A percentile compares a stretch with the other conserved stretches of the same genome.
Conservation (phyloP, 2,888 invertebrate species). For the Netelia inedita region DNA sequence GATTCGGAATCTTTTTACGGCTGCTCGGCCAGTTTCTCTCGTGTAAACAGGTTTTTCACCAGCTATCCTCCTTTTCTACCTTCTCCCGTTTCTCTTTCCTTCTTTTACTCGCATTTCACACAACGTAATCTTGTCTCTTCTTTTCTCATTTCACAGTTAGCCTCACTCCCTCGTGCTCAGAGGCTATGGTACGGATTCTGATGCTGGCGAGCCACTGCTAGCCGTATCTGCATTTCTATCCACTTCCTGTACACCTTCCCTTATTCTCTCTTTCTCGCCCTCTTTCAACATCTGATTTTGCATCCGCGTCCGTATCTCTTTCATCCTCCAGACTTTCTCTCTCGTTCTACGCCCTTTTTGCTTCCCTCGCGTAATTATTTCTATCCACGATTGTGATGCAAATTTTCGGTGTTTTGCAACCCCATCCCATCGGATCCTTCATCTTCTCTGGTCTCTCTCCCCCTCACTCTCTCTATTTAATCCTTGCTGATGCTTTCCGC, state of each 20-base stretch:
- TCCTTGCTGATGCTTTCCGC: conserved; percentile 39
- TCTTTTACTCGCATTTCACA: conserved; percentile 47
- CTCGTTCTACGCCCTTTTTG: conserved; percentile 72
- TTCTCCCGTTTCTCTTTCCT: conserved; percentile 30
- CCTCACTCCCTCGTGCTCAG: conserved; percentile 34
- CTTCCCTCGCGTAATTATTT: conserved; percentile 84
- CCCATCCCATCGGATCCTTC: conserved; percentile 66
- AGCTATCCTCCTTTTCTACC: conserved; percentile 51
- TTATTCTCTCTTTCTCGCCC: conserved; percentile 44
- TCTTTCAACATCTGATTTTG: conserved; percentile 76
- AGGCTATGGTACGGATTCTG: conserved; percentile 39
- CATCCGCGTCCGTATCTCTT: conserved; percentile 71
- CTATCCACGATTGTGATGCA: conserved; percentile 85
- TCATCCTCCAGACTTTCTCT: conserved; percentile 66
- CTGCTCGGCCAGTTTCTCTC: conserved; percentile 53
- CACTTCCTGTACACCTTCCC: conserved; percentile 73
- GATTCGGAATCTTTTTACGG: conserved; percentile 62
- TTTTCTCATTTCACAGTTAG: conserved; percentile 62
- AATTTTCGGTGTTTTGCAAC: conserved; percentile 83
- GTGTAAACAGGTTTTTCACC: conserved; percentile 71
- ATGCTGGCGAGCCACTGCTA: conserved; percentile 54
- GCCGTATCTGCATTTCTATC: conserved; percentile 80
- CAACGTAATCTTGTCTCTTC: conserved; percentile 59
- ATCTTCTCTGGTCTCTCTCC: conserved; percentile 49
- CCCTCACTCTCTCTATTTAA: conserved; percentile 58